Conservation (phyloP, 1,140 invertebrate species). For the Drosophila prosaltans region DNA sequence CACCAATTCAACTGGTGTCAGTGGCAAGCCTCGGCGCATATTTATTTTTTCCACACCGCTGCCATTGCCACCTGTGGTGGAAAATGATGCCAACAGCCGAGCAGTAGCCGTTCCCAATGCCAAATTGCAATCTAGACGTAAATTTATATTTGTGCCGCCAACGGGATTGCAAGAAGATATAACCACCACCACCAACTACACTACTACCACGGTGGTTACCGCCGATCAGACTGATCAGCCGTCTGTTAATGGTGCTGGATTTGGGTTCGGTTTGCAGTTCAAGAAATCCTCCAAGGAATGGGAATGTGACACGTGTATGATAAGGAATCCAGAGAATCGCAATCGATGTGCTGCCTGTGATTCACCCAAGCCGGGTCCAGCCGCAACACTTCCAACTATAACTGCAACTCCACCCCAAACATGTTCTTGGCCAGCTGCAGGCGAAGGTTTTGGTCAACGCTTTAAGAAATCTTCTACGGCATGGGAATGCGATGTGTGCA, state of each 20-base stretch:
- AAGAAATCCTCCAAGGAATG: slow-evolving; percentile 84
- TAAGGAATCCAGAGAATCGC: slow-evolving; percentile 85
- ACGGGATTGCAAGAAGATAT: neutral
- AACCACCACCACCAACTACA: neutral
- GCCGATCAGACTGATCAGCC: slow-evolving; percentile 13
- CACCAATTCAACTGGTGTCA: neutral
- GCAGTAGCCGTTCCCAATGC: neutral
- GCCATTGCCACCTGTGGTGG: neutral
- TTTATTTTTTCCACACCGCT: neutral
- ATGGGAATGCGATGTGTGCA: slow-evolving; percentile 88
- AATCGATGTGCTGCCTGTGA: slow-evolving; percentile 87
- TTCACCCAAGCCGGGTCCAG: slow-evolving; percentile 30
- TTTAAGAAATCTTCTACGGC: slow-evolving; percentile 84
- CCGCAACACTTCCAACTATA: neutral
- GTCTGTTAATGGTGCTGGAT: slow-evolving; percentile 18
- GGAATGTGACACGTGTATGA: slow-evolving; percentile 88
- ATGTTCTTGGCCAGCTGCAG: neutral
- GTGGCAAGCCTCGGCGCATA: neutral
- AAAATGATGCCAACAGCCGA: no score
- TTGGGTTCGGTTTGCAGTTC: slow-evolving; percentile 84
- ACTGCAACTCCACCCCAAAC: neutral
- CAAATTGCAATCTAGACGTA: neutral
- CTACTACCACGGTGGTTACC: neutral
- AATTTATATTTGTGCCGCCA: neutral
- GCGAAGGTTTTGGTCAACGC: slow-evolving; percentile 83